Evolutionary conservation across 2,113 vertebrate genomes (phyloP).

Genomic region (Paracanthobrama guichenoti): DNA sequence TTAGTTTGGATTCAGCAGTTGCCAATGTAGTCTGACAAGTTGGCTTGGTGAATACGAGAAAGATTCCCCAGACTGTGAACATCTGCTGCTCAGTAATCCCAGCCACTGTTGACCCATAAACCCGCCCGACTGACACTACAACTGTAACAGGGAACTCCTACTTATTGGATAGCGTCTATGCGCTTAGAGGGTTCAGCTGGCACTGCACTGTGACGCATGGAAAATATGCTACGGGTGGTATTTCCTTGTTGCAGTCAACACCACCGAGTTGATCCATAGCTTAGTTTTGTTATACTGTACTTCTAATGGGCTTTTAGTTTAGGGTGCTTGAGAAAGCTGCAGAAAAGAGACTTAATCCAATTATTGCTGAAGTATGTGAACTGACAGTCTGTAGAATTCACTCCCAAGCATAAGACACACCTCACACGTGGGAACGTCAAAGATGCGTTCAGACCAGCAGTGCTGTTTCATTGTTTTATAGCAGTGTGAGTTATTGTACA

Average conservation of each 20-base stretch:
- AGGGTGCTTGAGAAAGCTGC: slow-evolving; percentile 5
- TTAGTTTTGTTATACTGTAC: slow-evolving; percentile 15
- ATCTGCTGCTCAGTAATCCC: slow-evolving; percentile 72
- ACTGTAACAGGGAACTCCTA: neutral
- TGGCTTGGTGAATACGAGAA: neutral
- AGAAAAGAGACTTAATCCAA: slow-evolving; percentile 27
- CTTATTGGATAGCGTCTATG: neutral
- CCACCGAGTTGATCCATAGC: neutral
- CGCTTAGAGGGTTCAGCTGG: neutral
- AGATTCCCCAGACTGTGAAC: slow-evolving; percentile 56
- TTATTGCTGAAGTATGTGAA: slow-evolving; percentile 34
- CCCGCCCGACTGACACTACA: slow-evolving; percentile 44
- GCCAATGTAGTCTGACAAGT: slow-evolving; percentile 5
- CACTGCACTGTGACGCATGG: neutral
- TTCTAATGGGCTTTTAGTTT: slow-evolving; percentile 15
- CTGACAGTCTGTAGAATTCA: neutral
- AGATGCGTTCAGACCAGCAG: neutral
- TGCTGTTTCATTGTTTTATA: neutral
- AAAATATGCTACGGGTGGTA: neutral
- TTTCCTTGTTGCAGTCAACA: neutral
- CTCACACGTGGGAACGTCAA: neutral
- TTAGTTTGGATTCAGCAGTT: slow-evolving; percentile 1
- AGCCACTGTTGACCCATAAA: slow-evolving; percentile 68
- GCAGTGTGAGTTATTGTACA: neutral
- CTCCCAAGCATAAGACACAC: slow-evolving; percentile 3